phyloP scores from a whole-genome alignment of 1,140 invertebrate species.

The Pararge aegeria region DNA sequence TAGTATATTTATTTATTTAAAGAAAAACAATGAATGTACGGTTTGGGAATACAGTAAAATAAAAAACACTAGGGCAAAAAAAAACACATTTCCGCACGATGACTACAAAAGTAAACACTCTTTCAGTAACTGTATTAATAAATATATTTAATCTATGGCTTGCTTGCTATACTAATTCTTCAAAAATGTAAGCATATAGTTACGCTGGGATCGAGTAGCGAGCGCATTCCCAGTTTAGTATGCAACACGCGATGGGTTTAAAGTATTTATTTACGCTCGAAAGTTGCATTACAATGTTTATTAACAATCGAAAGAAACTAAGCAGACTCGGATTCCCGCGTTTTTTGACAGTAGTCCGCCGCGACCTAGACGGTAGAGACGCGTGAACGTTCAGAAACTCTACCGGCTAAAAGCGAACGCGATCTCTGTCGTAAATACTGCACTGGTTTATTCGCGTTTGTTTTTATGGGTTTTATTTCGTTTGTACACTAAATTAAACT shows the following conservation, averaged over 20 bases:
- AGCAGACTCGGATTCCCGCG: slow-evolving; percentile 35
- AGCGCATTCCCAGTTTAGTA: background rate
- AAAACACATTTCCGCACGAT: too few relatives aligned
- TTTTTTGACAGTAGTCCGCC: slow-evolving; percentile 48
- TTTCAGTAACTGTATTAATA: too few relatives aligned
- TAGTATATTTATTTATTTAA: too few relatives aligned
- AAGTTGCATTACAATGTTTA: slow-evolving; percentile 4
- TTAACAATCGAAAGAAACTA: background rate
- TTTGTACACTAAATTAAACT: background rate
- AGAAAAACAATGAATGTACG: too few relatives aligned
- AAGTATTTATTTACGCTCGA: slow-evolving; percentile 3
- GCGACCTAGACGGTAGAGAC: slow-evolving; percentile 30
- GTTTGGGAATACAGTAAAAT: too few relatives aligned
- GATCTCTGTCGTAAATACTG: background rate
- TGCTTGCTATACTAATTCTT: too few relatives aligned
- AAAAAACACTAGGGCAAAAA: too few relatives aligned
- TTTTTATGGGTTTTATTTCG: too few relatives aligned
- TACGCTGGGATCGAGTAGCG: background rate
- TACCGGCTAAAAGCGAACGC: slow-evolving; percentile 14
- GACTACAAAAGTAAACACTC: too few relatives aligned
- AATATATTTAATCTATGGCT: too few relatives aligned
- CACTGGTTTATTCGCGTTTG: background rate
- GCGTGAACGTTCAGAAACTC: slow-evolving; percentile 21
- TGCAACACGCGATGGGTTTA: background rate
- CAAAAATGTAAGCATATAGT: too few relatives aligned